Evolutionary conservation across 2,797 vertebrate genomes (phyloP), one percentile per base, ranked within the genome.

Genomic region (Malurus leucopterus): DNA sequence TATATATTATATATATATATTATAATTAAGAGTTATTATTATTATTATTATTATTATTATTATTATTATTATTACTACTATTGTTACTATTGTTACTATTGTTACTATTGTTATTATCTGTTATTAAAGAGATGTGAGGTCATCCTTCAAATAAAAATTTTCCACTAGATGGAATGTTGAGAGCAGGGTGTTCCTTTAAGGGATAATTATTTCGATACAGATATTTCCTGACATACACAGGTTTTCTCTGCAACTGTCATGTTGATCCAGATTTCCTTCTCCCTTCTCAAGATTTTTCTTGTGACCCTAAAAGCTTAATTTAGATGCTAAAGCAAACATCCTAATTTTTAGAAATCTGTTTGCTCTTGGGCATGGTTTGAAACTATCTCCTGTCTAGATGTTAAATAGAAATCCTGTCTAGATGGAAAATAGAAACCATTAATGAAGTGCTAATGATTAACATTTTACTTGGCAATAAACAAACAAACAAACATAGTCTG

Each of bases 401-500:
- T 30, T 49, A 86, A 93, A 90, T 27, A 78, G 55, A 86, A 36
- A 36, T 72, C 34, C 55, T 58, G 14, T 62, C 70, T 91, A 69
- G 47, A 72, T 65, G 30, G 32, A 44, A 86, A 93, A 90, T 27
- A 78, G 55, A 86, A 36, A 58, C 47, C 1, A 9, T 70, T 90
- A 93, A 85, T 89, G 63, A 89, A 82, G 51, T 77, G 62, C 74
- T 93, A 84, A 72, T 69, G 74, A 62, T 90, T 58, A 72, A 40
- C 40, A 50, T 86, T 78, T 86, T 71, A 67, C 32, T 72, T 65
- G 47, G 30, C 7, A 10, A 40, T 50, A 90, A 72, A 78, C 47
- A 90, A 81, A 65, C n/a, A 68, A 36, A 36, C 36, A 36, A 74
- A 13, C 29, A 27, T 11, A 26, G 9, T 22, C 19, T 69, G 50